Base-by-base conservation (phyloP, 2,888 invertebrate species). In the Caradrina kadenii region DNA sequence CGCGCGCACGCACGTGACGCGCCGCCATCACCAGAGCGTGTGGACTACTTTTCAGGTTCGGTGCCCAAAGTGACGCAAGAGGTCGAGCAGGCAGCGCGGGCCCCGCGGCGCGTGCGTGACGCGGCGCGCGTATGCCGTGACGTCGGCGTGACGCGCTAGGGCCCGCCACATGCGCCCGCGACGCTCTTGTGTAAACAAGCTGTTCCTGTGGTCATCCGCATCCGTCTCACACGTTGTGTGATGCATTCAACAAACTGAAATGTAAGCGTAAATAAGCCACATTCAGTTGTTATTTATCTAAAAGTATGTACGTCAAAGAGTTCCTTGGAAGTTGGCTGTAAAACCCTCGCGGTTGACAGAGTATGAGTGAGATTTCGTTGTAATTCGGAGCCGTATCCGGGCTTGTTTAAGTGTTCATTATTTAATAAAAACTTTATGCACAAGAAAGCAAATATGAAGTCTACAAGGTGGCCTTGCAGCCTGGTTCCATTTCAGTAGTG, bases 21-120 rank as follows among this genome's bases (percentile, higher is more conserved):
- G 11, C 7, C 17, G n/a, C 19, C 17, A 22, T n/a, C 54, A 64
- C 54, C 69, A 62, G 35, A 54, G 42, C 21, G 39, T 26, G 5
- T 21, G 71, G 52, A 31, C 52, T 31, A 58, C 15, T 53, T 48
- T 42, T 39, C 19, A 50, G 21, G 45, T 17, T 17, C 35, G 52
- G 54, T 39, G 31, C 31, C n/a, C 4, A 49, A 22, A 52, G 11
- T 78, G 77, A 79, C 77, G 77, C 56, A 77, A 56, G 62, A 45
- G 45, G 45, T 59, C 65, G n/a, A n/a, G 55, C 19, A 55, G 26
- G 42, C 35, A 10, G 17, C 13, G 45, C n/a, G 54, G 54, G 22
- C 31, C 49, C 22, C 7, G 45, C 17, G 45, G 71, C 35, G 85
- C 71, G 67, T 71, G 80, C 80, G 80, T 85, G 82, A 85, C 77